Conservation (phyloP, 2,113 vertebrate species). For the Hemibagrus wyckioides region DNA sequence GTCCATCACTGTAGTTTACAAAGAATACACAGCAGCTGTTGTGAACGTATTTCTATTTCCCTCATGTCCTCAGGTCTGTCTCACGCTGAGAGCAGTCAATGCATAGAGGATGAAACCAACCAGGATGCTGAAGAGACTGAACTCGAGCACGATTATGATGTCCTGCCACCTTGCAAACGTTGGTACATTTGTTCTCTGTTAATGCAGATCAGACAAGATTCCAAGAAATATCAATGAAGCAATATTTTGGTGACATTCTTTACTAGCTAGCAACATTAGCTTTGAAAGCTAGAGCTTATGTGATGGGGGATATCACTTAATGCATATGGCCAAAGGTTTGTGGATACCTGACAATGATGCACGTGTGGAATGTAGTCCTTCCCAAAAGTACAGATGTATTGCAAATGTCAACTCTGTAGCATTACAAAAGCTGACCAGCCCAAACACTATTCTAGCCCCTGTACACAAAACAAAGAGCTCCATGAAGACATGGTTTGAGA, state of each 20-base stretch:
- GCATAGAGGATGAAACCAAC: slow-evolving; percentile 9
- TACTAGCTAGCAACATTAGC: neutral
- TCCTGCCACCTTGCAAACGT: slow-evolving; percentile 62
- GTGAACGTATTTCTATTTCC: neutral
- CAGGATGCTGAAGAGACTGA: slow-evolving; percentile 4
- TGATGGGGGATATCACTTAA: neutral
- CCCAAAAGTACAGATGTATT: neutral
- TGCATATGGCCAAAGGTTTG: neutral
- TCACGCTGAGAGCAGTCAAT: neutral
- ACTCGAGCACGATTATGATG: slow-evolving; percentile 63
- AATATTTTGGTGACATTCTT: too few relatives aligned
- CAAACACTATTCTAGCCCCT: too few relatives aligned
- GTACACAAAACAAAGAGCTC: too few relatives aligned
- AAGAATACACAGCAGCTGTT: neutral
- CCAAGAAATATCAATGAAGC: too few relatives aligned
- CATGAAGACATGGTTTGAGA: too few relatives aligned
- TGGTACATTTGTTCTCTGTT: slow-evolving; percentile 36
- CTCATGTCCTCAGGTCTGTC: slow-evolving; percentile 18
- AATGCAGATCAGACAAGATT: neutral
- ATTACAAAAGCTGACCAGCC: neutral
- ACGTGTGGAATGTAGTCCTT: neutral
- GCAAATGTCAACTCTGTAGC: neutral
- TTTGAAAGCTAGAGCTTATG: neutral
- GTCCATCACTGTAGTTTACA: neutral
- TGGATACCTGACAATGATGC: neutral